Base-by-base conservation (phyloP, 37 sponge, comb jelly and placozoan genomes). In the Aplysina aerophoba region DNA sequence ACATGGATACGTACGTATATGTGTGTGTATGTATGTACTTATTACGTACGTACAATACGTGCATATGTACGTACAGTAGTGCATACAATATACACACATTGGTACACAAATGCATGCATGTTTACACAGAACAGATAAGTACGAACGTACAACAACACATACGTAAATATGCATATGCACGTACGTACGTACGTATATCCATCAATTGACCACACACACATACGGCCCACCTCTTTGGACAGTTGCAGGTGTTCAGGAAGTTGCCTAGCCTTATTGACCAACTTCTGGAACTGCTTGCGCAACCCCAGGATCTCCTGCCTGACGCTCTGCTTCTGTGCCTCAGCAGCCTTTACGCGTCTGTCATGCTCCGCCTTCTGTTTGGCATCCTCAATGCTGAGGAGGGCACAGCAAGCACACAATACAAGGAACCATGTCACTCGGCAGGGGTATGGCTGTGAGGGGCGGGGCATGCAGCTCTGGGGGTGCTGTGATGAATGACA, bases 361-460 rank as follows among this genome's bases (percentile, higher is more conserved):
- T 99, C 99, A 37, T 91, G 92, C 72, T 99, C 99, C 5, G 97
- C 92, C 71, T 95, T 96, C 81, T 96, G 97, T 59, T 95, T 96
- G 41, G 99, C 99, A 80, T 99, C 99, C 79, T 99, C 99, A 68
- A 99, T 90, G 58, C 97, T 97, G 86, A 3, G 78, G 59, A 34
- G 54, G 50, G 28, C 1, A 79, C 20, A 73, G 53, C 37, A 13
- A 79, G 15, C 0, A 27, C 41, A 65, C 1, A 21, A 0, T 20
- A 4, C 1, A 27, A 25, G 28, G 50, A 8, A 44, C 8, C 50
- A 44, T 8, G 3, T 3, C 3, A 44, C 50, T 44, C 50, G 8
- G 50, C 8, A 44, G 8, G 50, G 50, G 6, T 44, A 44, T 44
- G 50, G 6, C 50, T 44, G 50, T 44, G 6, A 11, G 50, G 50